Evolutionary conservation across 2,113 vertebrate genomes (phyloP).

Genomic region (Microcebus ravelobensis): DNA sequence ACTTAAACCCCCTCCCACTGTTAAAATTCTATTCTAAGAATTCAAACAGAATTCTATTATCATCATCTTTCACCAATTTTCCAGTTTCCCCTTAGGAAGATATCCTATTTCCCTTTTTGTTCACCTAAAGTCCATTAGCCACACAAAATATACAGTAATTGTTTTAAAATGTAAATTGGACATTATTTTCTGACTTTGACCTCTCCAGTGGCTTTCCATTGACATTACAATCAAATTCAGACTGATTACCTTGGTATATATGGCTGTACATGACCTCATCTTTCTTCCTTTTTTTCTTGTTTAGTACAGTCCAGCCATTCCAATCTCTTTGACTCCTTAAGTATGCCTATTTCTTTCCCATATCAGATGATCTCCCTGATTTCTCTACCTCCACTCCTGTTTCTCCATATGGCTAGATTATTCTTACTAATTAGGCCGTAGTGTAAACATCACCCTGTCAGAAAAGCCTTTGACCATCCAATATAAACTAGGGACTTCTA

Average conservation of each 20-base stretch:
- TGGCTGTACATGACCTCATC: background rate
- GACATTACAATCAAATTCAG: slow-evolving; percentile 12
- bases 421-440: background rate
- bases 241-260: background rate
- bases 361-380: background rate
- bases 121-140: background rate
- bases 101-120: background rate
- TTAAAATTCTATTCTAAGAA: background rate
- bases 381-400: background rate
- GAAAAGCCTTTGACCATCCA: background rate
- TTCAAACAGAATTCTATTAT: background rate
- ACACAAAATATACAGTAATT: background rate
- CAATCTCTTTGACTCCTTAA: background rate
- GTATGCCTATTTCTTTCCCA: background rate
- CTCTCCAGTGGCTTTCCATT: background rate
- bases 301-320: background rate
- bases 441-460: background rate
- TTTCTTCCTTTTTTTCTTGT: background rate
- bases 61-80: background rate
- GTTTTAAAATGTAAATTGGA: background rate
- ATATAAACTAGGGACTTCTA: background rate
- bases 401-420: background rate
- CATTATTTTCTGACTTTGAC: background rate
- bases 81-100: background rate
- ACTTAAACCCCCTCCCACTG: background rate